Evolutionary conservation across 2,113 vertebrate species (phyloP).

Genomic region (Pyrgilauda ruficollis): DNA sequence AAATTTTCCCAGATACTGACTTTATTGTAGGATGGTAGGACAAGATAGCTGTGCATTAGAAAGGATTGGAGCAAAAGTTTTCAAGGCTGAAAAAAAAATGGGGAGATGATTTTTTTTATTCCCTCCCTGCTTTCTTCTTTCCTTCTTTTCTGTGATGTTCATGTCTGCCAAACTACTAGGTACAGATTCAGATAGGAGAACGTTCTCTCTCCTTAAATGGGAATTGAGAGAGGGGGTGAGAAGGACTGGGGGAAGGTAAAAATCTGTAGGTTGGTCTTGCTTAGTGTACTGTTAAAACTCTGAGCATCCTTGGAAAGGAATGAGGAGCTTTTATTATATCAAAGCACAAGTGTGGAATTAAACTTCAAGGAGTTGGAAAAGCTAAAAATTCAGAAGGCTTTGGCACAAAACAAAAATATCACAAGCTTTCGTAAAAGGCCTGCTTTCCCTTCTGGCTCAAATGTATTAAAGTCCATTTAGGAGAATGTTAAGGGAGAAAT

Average conservation of each 20-base stretch:
- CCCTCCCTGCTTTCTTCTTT: rapidly evolving
- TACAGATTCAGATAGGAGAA: neutral
- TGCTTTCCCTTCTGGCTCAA: conserved; percentile 28
- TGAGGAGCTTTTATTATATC: conserved; percentile 12
- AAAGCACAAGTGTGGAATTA: conserved; percentile 16
- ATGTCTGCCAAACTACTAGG: neutral
- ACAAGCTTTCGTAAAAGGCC: conserved; percentile 3
- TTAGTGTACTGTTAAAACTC: conserved; percentile 4
- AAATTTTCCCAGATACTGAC: neutral
- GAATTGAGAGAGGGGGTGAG: neutral
- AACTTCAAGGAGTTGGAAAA: conserved; percentile 20
- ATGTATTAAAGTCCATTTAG: conserved; percentile 50
- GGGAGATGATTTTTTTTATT: neutral
- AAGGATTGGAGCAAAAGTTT: neutral
- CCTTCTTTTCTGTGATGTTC: neutral
- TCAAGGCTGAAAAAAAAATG: neutral
- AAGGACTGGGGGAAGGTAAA: conserved; percentile 10
- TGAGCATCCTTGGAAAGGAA: conserved; percentile 24
- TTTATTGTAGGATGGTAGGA: neutral
- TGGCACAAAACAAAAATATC: neutral
- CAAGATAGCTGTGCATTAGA: neutral
- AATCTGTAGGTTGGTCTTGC: conserved; percentile 26
- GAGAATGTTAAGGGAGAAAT: conserved; percentile 24
- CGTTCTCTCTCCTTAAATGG: neutral
- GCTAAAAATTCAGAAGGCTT: conserved; percentile 38